These are phyloP conservation scores for Ectemnius lituratus DNA, from an alignment of 2,888 invertebrate species.

Conservation along the genomic window DNA sequence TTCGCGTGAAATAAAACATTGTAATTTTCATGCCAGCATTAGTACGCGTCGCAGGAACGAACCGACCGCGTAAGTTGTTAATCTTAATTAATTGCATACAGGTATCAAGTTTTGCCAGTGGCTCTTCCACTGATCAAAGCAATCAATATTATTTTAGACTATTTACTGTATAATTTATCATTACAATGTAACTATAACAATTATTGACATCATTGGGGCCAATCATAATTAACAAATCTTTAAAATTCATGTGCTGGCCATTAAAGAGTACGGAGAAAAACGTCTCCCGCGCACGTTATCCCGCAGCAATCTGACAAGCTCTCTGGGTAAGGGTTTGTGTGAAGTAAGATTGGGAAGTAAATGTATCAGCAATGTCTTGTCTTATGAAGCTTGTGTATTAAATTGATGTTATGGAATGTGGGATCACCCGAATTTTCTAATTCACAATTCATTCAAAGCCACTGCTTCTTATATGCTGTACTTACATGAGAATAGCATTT, in stretches of 20 bases:
- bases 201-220: constrained; percentile 2
- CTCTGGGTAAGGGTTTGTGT: constrained; percentile 71
- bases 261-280: constrained; percentile 86
- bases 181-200: neutral
- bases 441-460: no score
- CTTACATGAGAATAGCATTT: no score
- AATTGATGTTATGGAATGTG: no score
- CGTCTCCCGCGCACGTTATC: constrained; percentile 81
- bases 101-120: neutral
- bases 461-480: no score
- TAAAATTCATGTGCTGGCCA: constrained; percentile 74
- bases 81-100: constrained; percentile 2
- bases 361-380: constrained; percentile 30
- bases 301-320: constrained; percentile 74
- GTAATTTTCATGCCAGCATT: constrained; percentile 69
- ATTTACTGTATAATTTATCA: no score
- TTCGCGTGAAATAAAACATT: constrained; percentile 9
- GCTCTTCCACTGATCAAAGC: neutral
- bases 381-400: constrained; percentile 26
- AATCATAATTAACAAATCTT: constrained; percentile 61
- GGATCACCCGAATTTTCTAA: no score
- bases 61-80: constrained; percentile 75
- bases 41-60: constrained; percentile 76
- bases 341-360: constrained; percentile 23
- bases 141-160: no score